These are phyloP conservation scores for Limnephilus marmoratus DNA, from an alignment of 2,888 invertebrate genomes.

Conservation along the genomic window DNA sequence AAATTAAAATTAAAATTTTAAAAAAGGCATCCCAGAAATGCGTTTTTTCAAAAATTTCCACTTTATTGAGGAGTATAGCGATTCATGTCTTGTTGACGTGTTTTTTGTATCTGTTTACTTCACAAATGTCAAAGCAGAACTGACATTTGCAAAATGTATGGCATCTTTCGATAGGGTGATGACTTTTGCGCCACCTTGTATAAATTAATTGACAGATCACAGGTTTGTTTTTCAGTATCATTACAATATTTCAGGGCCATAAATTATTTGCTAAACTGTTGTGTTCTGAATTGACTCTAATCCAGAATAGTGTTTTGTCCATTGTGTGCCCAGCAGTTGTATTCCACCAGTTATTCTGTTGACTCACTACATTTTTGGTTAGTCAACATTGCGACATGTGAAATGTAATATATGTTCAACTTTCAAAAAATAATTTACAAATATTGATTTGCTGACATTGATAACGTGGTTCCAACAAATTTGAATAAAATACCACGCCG, in stretches of 20 bases:
- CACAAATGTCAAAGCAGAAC: too few relatives aligned
- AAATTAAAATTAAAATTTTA: too few relatives aligned
- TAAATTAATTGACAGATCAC: background rate
- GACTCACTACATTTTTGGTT: background rate
- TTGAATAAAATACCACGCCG: background rate
- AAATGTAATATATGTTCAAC: background rate
- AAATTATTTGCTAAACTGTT: background rate
- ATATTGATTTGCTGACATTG: slow-evolving; percentile 29
- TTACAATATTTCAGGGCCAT: background rate
- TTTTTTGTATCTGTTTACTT: too few relatives aligned
- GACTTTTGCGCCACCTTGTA: too few relatives aligned
- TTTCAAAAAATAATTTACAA: background rate
- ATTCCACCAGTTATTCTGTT: background rate
- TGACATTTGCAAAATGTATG: too few relatives aligned
- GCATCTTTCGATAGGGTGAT: too few relatives aligned
- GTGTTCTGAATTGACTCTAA: background rate
- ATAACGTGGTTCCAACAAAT: slow-evolving; percentile 25
- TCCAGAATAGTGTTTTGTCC: background rate
- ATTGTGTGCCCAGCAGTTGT: slow-evolving; percentile 9
- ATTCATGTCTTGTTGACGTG: too few relatives aligned
- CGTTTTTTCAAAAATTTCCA: too few relatives aligned
- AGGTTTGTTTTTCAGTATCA: background rate
- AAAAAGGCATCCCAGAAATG: too few relatives aligned
- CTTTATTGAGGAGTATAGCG: too few relatives aligned
- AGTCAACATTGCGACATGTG: background rate